phyloP scores from a whole-genome alignment of 2,888 invertebrate genomes.

The Drosophila sordidapex region DNA sequence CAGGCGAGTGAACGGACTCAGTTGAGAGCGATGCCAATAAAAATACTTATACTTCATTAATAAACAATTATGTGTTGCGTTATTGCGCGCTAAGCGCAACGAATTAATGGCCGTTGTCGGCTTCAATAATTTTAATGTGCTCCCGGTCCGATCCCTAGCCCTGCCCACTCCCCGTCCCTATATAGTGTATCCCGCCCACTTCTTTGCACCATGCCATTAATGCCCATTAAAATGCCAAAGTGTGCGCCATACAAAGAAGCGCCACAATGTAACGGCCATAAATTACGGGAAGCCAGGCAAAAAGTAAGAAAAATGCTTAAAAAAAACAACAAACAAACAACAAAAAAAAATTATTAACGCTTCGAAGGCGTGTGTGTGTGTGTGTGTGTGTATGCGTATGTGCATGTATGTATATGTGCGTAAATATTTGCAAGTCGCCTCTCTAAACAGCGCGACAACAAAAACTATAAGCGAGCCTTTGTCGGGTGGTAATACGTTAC shows the following conservation, averaged over 20 bases:
- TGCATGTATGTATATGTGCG: conserved; percentile 21
- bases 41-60: conserved; percentile 89
- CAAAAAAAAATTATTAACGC: conserved; percentile 68
- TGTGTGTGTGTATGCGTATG: conserved; percentile 10
- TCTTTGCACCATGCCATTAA: conserved; percentile 59
- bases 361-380: conserved; percentile 29
- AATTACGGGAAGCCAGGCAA: conserved; percentile 60
- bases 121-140: conserved; percentile 79
- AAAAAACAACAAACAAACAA: conserved; percentile 5
- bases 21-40: conserved; percentile 84
- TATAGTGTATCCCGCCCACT: conserved; percentile 3
- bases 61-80: conserved; percentile 86
- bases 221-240: conserved; percentile 79
- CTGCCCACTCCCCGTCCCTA: background rate
- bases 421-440: conserved; percentile 38
- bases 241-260: conserved; percentile 62
- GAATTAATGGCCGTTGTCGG: conserved; percentile 76
- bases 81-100: conserved; percentile 75
- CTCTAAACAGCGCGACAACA: conserved; percentile 43
- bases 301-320: conserved; percentile 48
- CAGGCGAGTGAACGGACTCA: background rate
- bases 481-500: conserved; percentile 54
- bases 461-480: conserved; percentile 49
- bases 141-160: conserved; percentile 17
- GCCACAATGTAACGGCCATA: conserved; percentile 73